A percentile compares a stretch with the other conserved stretches of the same genome.
These are phyloP conservation scores for Typhlichthys subterraneus DNA, from an alignment of 2,797 vertebrate species.

Conservation along the genomic window DNA sequence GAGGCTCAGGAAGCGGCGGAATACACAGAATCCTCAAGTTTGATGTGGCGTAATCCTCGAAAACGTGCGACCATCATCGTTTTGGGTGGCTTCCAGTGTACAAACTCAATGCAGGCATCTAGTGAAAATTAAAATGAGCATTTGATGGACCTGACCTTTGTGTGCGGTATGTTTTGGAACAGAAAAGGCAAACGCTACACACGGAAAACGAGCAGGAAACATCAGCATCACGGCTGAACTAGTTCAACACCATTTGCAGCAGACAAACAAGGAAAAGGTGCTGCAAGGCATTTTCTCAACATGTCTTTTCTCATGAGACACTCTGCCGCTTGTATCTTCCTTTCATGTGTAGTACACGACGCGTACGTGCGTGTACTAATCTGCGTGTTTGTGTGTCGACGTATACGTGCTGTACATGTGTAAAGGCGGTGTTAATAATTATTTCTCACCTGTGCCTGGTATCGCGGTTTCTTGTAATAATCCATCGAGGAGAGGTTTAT, in stretches of 20 bases:
- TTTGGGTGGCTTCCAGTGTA: conserved; percentile 49
- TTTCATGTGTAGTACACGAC: not conserved
- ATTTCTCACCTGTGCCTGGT: conserved; percentile 94
- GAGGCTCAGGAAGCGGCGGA: conserved; percentile 31
- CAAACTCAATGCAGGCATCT: conserved; percentile 21
- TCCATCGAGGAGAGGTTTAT: conserved; percentile 43
- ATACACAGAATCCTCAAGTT: conserved; percentile 31
- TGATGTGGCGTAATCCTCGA: conserved; percentile 53
- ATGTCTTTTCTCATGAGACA: not conserved
- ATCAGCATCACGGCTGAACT: not conserved
- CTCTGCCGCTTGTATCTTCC: conserved; percentile 7
- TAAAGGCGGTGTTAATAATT: conserved; percentile 42
- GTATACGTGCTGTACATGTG: not conserved
- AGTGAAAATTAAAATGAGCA: conserved; percentile 53
- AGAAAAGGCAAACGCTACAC: not conserved
- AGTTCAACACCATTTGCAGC: conserved; percentile 46
- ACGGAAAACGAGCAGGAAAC: not conserved
- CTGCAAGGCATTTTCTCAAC: conserved; percentile 19
- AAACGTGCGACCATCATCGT: conserved; percentile 55
- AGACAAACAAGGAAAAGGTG: conserved; percentile 26
- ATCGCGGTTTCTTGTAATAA: conserved; percentile 90
- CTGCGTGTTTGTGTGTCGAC: conserved; percentile 13
- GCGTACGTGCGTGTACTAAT: conserved; percentile 15
- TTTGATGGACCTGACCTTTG: conserved; percentile 39
- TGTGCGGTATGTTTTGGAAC: conserved; percentile 7